phyloP scores from a whole-genome alignment of 2,113 vertebrate species.

The Bos taurus region ARS-UCD2.0 NC_037331.1:101570001-101570500 shows the following conservation, averaged over 20 bases:
- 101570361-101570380: not conserved
- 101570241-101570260: not conserved
- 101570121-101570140: not conserved
- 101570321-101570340: not conserved
- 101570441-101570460: not conserved
- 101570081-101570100: too few species aligned
- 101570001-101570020: not conserved
- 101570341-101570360: not conserved
- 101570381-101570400: not conserved
- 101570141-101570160: fast-evolving
- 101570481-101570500: not conserved
- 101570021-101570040: not conserved
- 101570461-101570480: not conserved
- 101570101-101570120: not conserved
- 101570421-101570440: not conserved
- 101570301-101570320: not conserved
- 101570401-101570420: not conserved
- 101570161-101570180: not conserved
- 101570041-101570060: not conserved
- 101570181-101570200: fast-evolving
- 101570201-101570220: not conserved
- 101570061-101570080: not conserved
- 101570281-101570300: not conserved
- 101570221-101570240: not conserved
- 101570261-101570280: not conserved